Evolutionary conservation across 2,797 vertebrate genomes (phyloP).

Genomic region (Microcaecilia unicolor): DNA sequence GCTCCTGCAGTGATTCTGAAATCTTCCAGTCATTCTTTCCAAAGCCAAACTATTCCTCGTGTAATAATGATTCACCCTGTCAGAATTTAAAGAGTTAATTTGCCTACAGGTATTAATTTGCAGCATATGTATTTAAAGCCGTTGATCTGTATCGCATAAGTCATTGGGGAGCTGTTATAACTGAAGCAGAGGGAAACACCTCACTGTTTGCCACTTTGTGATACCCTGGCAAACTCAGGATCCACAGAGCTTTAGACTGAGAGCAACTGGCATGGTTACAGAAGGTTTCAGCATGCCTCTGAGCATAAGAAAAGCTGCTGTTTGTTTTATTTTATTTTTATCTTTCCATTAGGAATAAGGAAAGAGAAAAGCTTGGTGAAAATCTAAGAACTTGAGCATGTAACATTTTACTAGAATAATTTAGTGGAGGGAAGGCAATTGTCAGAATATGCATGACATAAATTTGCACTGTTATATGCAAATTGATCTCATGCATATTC

Average conservation of each 20-base stretch:
- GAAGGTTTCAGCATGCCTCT: no score
- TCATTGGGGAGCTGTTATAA: background rate
- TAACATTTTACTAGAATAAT: no score
- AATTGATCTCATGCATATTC: no score
- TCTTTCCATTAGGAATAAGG: background rate
- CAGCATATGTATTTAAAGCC: background rate
- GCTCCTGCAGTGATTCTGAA: background rate
- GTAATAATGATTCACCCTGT: background rate
- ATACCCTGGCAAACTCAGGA: no score
- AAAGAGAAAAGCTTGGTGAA: no score
- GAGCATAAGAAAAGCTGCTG: background rate
- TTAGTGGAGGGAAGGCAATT: no score
- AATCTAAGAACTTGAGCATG: no score
- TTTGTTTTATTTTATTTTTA: background rate
- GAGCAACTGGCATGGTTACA: no score
- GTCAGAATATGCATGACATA: no score
- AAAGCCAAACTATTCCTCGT: background rate
- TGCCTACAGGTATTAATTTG: background rate
- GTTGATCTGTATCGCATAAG: rapidly evolving
- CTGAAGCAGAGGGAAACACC: background rate
- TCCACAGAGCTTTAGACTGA: no score
- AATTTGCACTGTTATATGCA: no score
- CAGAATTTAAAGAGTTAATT: background rate
- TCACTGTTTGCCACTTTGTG: no score
- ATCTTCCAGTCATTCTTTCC: background rate